These are phyloP conservation scores for Marcusenius ussheri DNA, from an alignment of 2,113 vertebrate genomes.

Conservation along the genomic window DNA sequence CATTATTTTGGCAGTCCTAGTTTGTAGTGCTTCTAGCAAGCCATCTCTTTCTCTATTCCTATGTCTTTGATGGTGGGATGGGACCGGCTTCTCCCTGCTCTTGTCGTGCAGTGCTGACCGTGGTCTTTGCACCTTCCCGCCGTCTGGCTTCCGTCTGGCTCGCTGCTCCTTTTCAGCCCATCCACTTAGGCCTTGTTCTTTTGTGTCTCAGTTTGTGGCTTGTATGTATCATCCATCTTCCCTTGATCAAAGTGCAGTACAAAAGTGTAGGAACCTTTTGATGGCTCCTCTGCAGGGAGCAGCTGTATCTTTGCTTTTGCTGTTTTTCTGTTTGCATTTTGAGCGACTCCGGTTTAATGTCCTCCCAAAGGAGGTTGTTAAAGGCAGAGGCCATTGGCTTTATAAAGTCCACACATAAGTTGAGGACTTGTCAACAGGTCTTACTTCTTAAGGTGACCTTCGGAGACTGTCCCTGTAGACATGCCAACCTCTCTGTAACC, in stretches of 20 bases:
- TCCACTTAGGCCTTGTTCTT: background rate
- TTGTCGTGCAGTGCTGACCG: background rate
- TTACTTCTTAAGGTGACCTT: background rate
- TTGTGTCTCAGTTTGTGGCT: background rate
- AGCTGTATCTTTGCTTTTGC: background rate
- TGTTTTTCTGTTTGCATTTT: background rate
- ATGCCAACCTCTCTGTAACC: background rate
- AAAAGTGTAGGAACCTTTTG: background rate
- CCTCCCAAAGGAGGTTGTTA: background rate
- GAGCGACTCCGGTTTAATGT: background rate
- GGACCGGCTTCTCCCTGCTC: background rate
- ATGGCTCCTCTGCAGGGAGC: background rate
- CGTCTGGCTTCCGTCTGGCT: background rate
- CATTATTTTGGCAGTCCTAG: background rate
- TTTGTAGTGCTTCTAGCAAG: background rate
- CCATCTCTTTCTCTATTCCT: background rate
- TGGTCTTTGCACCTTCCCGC: background rate
- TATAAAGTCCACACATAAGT: background rate
- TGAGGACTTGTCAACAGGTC: background rate
- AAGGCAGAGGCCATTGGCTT: background rate
- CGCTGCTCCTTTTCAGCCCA: background rate
- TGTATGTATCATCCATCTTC: background rate
- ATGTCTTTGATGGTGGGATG: background rate
- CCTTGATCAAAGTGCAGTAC: background rate
- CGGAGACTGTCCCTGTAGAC: background rate